Base-by-base conservation (phyloP, 2,888 invertebrate species). In the Eilema caniola region DNA sequence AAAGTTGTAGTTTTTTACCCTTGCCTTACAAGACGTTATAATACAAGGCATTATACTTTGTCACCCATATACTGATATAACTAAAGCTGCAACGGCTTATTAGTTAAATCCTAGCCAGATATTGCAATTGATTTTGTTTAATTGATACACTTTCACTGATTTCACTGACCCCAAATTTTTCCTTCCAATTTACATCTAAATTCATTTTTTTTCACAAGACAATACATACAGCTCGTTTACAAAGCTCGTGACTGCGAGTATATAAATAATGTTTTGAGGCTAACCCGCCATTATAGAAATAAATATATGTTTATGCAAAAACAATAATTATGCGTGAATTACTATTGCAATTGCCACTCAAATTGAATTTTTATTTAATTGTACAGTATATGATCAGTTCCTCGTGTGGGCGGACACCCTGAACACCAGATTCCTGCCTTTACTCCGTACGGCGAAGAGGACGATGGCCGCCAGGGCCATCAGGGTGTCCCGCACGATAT, bases 311-410 rank as follows among this genome's bases (percentile, higher is more conserved):
- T 16, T 37, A 37, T 23, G 33, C 14, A 24, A 23, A 62, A 16
- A 24, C 25, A 20, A 11, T 24, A 41, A 25, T 25, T 20, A 62
- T 41, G 20, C 2, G 62, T 62, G 62, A 37, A 37, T 62, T 8
- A 24, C 24, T 37, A 62, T 16, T 37, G 24, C 3, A 5, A 20
- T 41, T 41, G 25, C 24, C 10, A 25, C 25, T 16, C 16, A 10
- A 41, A 25, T 24, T 25, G 2, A 20, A 25, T 25, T 41, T 4
- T 62, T 62, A 41, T 37, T 73, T 24, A 63, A 62, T 66, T 66
- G 63, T 47, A 56, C 71, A 69, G 70, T 73, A 78, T 41, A 67
- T 70, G n/a, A n/a, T n/a, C n/a, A n/a, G n/a, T n/a, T n/a, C n/a
- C n/a, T n/a, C n/a, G n/a, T n/a, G n/a, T n/a, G n/a, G n/a, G n/a